Evolutionary conservation across 2,888 invertebrate species (phyloP).

Genomic region (Drosophila cognata): DNA sequence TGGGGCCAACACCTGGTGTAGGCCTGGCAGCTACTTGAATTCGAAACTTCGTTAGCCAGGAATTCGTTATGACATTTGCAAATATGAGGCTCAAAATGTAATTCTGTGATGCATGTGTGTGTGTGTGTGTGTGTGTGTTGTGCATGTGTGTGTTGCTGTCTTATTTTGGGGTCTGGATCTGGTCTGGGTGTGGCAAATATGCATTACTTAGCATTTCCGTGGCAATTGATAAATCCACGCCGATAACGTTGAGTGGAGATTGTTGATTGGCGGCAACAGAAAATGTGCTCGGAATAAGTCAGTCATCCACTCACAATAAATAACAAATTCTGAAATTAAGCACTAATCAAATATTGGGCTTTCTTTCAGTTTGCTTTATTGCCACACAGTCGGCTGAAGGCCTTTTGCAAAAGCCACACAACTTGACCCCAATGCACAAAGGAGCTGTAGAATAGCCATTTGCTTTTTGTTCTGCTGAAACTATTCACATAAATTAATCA

Average conservation of each 20-base stretch:
- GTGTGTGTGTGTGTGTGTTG: background rate
- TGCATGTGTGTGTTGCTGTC: background rate
- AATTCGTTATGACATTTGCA: conserved; percentile 71
- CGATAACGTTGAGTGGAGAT: conserved; percentile 66
- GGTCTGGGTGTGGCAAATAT: conserved; percentile 61
- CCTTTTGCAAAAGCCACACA: conserved; percentile 4
- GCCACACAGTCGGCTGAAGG: conserved; percentile 17
- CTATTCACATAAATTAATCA: conserved; percentile 72
- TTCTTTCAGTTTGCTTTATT: conserved; percentile 26
- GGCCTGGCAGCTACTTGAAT: conserved; percentile 43
- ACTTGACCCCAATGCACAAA: conserved; percentile 29
- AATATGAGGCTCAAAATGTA: conserved; percentile 45
- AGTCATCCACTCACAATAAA: conserved; percentile 12
- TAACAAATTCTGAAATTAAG: conserved; percentile 22
- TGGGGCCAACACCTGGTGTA: conserved; percentile 57
- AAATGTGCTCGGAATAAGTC: conserved; percentile 8
- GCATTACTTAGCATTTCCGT: conserved; percentile 71
- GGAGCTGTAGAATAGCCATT: conserved; percentile 17
- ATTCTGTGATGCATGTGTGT: conserved; percentile 32
- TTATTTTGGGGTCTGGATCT: conserved; percentile 36
- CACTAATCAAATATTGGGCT: conserved; percentile 17
- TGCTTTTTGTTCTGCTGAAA: background rate
- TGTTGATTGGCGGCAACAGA: conserved; percentile 63
- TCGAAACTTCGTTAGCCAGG: conserved; percentile 58
- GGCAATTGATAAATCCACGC: conserved; percentile 60